Percentiles rank a stretch among this genome's conserved stretches.
These are phyloP conservation scores for Lottia scabra DNA, from an alignment of 2,888 invertebrate species.

Conservation along the genomic window DNA sequence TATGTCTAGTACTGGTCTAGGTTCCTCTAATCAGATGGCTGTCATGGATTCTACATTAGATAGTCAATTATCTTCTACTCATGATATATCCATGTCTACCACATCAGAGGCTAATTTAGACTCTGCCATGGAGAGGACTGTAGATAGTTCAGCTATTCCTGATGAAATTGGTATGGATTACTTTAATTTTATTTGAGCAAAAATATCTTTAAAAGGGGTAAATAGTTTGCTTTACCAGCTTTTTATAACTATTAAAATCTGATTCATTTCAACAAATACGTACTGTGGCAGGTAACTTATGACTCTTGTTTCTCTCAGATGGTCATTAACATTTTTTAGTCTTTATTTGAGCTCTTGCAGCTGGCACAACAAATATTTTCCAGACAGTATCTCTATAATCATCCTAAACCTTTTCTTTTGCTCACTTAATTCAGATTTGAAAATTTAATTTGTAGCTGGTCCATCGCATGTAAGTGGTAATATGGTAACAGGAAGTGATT, in stretches of 20 bases:
- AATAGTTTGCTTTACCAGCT: no score
- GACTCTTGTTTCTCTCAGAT: no score
- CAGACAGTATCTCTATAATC: no score
- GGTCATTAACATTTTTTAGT: no score
- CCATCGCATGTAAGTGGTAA: not conserved
- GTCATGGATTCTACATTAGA: slow-evolving; percentile 29
- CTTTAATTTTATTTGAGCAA: no score
- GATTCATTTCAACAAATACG: not conserved
- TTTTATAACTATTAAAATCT: no score
- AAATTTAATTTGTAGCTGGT: not conserved
- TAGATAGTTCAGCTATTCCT: slow-evolving; percentile 26
- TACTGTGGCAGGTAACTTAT: not conserved
- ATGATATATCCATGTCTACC: slow-evolving; percentile 29
- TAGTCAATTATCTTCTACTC: slow-evolving; percentile 26
- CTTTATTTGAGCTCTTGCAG: no score
- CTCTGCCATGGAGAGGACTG: slow-evolving; percentile 21
- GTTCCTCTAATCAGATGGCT: slow-evolving; percentile 14
- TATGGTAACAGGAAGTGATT: slow-evolving; percentile 17
- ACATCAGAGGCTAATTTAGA: slow-evolving; percentile 24
- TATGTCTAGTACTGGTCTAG: slow-evolving; percentile 18
- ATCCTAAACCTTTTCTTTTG: no score
- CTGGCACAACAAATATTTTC: no score
- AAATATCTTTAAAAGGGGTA: no score
- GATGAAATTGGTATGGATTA: slow-evolving; percentile 18
- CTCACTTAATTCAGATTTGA: not conserved